A percentile compares a stretch with the other conserved stretches of the same genome.
Evolutionary conservation across 2,888 invertebrate species (phyloP).

Genomic region (Cancer borealis): DNA sequence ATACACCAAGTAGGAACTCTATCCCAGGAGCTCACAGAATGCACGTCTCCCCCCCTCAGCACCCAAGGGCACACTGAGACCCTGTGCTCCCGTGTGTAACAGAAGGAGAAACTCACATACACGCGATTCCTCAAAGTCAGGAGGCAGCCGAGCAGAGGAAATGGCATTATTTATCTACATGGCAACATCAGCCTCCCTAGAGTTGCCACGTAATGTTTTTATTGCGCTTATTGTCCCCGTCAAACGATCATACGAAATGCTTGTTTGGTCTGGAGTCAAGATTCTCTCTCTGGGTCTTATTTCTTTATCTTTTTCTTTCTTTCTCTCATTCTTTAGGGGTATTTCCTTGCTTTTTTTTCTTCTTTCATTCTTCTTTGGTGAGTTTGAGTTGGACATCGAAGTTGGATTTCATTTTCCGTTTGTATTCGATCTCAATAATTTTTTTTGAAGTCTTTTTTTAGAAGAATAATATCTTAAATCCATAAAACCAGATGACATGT

Average conservation of each 20-base stretch:
- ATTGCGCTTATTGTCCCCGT: constrained; percentile 13
- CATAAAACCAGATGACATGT: not conserved
- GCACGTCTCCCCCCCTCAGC: no score
- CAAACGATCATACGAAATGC: not conserved
- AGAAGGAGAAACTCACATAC: not conserved
- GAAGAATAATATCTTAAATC: no score
- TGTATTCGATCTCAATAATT: no score
- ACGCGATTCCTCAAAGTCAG: not conserved
- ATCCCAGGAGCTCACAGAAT: not conserved
- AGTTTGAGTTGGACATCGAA: not conserved
- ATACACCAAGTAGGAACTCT: not conserved
- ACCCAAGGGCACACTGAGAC: constrained; percentile 26
- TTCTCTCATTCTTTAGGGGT: not conserved
- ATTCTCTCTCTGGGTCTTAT: not conserved
- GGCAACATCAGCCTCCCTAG: constrained; percentile 14
- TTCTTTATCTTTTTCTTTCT: not conserved
- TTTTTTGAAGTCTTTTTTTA: no score
- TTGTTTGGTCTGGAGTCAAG: not conserved
- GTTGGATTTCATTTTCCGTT: not conserved
- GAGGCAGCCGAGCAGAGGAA: not conserved
- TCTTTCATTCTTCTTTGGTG: not conserved
- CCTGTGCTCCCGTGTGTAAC: not conserved
- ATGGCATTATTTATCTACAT: constrained; percentile 24
- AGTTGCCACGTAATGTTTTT: constrained; percentile 34
- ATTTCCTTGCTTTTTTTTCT: not conserved